Base-by-base conservation (phyloP, 2,888 invertebrate genomes). In the Nezara viridula region DNA sequence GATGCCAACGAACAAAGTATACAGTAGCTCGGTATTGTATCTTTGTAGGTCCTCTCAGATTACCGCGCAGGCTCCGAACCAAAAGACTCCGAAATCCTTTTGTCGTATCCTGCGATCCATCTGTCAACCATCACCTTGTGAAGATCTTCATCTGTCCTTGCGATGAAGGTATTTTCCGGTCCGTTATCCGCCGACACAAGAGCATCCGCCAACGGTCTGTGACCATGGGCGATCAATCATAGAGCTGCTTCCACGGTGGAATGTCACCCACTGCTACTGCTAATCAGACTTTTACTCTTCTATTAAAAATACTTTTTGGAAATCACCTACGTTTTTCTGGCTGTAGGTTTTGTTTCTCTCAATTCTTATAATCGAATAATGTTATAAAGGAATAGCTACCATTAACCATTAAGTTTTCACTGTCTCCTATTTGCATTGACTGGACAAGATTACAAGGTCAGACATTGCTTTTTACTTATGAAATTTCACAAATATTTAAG, bases 71-170 rank as follows among this genome's bases (percentile, higher is more conserved):
- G 27, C 27, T 60, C 16, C 14, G 16, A 60, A 60, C 27, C 14
- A 73, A 37, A 73, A 27, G 66, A 37, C 16, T 1, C 66, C 66
- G 27, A 60, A 60, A 60, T 60, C 60, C 60, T 60, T 73, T 73
- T 73, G 66, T 73, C 66, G 32, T 19, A 16, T 0, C 19, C 32
- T 21, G 66, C 6, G 60, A 60, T 60, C 60, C 66, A 73, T 19
- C 66, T 73, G 66, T 73, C 66, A 73, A 37, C 66, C 10, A 44
- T 81, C 81, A 6, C 81, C 81, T 44, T 44, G 81, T 81, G 9
- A n/a, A 81, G 81, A 47, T 81, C n/a, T 40, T 81, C 44, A 81
- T 81, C 81, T n/a, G 44, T 24, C 44, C 44, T 44, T 21, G 32
- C 7, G 44, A 44, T 81, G 44, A 47, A 44, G 81, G 44, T 24